Base-by-base conservation (phyloP, 2,888 invertebrate genomes). In the Philaethria dido region DNA sequence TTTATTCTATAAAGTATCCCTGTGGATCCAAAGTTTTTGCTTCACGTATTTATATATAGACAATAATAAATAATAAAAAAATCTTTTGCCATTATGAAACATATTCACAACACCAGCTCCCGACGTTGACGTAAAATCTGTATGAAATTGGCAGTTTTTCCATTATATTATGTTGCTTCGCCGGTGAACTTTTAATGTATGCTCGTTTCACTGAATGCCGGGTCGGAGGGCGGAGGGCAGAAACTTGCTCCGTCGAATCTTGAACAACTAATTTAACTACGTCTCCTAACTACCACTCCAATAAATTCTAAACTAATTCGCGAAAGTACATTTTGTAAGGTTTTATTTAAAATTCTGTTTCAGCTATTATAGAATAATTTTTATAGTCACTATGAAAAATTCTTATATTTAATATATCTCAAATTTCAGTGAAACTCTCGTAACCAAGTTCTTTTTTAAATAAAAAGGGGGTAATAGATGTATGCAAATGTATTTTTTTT, bases 241-340 rank as follows among this genome's bases (percentile, higher is more conserved):
- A 82, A 90, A 90, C 87, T 91, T 87, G 81, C 85, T 85, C 88
- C 83, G 85, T 86, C 89, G 86, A 88, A 87, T 87, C 89, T 85
- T 82, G 85, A 86, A 89, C 84, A 91, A 90, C 90, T 90, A 89
- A 92, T 92, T 91, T 90, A 91, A 89, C 88, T 87, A 83, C 87
- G 84, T 86, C 85, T 82, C 82, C 86, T 84, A 84, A 87, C 88
- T 84, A 85, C 87, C 85, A 88, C 86, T 89, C 82, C 84, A 86
- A 87, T 88, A 88, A 88, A 89, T 87, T 86, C 80, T 82, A 82
- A 86, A 82, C 82, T 82, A 80, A 78, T 76, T 74, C 78, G 79
- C 36, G 60, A 74, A 72, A 73, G 22, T 42, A 33, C 29, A 47
- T 60, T 60, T 60, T 60, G 45, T n/a, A 47, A 29, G 16, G 22